phyloP scores from a whole-genome alignment of 1,140 invertebrate genomes.

The Medauroidea extradentata region DNA sequence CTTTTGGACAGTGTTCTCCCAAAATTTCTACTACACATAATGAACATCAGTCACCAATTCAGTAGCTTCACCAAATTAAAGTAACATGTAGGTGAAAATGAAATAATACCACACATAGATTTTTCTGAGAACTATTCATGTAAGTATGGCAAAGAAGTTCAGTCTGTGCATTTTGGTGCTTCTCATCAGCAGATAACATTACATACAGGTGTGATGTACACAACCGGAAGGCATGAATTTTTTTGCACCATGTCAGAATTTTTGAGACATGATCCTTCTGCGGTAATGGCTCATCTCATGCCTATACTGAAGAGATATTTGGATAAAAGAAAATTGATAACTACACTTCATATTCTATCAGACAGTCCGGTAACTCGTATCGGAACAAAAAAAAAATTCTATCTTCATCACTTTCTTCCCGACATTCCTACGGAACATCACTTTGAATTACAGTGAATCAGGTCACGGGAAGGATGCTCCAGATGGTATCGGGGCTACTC shows the following conservation, averaged over 20 bases:
- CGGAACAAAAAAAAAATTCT: not conserved
- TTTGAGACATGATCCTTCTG: constrained; percentile 22
- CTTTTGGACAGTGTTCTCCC: constrained; percentile 10
- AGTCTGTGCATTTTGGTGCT: constrained; percentile 24
- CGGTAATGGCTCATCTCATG: constrained; percentile 19
- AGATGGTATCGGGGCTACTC: constrained; percentile 38
- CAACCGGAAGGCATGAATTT: constrained; percentile 5
- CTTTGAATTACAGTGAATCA: constrained; percentile 37
- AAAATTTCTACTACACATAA: constrained; percentile 16
- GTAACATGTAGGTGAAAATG: constrained; percentile 8
- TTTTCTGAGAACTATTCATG: constrained; percentile 25
- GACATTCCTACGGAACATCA: constrained; percentile 6
- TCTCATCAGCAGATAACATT: constrained; percentile 16
- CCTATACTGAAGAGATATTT: constrained; percentile 11
- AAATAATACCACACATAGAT: constrained; percentile 18
- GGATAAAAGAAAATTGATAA: constrained; percentile 3
- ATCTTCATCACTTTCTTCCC: not conserved
- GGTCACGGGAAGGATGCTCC: constrained; percentile 37
- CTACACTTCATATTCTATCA: constrained; percentile 6
- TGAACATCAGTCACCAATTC: constrained; percentile 18
- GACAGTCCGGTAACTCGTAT: not conserved
- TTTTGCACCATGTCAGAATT: constrained; percentile 15
- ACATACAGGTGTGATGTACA: constrained; percentile 22
- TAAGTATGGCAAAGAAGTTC: no score
- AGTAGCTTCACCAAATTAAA: constrained; percentile 11